Conservation (phyloP, 2,888 invertebrate genomes). For the Frankliniella intonsa region DNA sequence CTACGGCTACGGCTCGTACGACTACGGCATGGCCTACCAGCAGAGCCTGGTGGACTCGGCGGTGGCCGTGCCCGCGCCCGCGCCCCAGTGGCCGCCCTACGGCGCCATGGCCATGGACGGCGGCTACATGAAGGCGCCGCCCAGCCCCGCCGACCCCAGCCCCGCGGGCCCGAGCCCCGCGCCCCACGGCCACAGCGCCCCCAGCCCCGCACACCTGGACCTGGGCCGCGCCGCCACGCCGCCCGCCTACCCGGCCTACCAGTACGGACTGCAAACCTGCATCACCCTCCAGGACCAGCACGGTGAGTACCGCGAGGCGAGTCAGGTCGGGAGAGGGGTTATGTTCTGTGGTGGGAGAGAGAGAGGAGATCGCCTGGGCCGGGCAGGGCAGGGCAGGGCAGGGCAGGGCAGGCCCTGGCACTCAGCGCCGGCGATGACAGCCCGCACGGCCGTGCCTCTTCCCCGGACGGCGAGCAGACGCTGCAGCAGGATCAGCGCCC, state of each 20-base stretch:
- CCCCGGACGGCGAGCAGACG: constrained; percentile 3
- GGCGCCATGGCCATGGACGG: background rate
- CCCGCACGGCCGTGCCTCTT: background rate
- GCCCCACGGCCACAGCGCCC: background rate
- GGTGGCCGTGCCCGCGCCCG: background rate
- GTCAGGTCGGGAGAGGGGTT: background rate
- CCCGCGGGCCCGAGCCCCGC: background rate
- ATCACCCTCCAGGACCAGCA: background rate
- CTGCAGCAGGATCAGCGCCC: background rate
- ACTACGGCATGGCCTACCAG: background rate
- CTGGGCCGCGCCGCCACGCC: background rate
- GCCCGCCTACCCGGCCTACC: background rate
- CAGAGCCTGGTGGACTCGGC: background rate
- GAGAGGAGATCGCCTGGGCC: background rate
- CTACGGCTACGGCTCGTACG: constrained; percentile 1
- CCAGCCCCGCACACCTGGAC: background rate
- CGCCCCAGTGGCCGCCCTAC: background rate
- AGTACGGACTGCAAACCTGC: constrained; percentile 7
- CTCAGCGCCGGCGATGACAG: constrained; percentile 3
- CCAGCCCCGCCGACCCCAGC: background rate
- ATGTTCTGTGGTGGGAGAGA: background rate
- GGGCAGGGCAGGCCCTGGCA: background rate
- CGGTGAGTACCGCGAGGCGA: background rate
- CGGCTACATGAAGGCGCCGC: constrained; percentile 6
- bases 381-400: background rate